Percentiles rank a stretch among this genome's conserved stretches.
phyloP scores from a whole-genome alignment of 2,113 vertebrate species.

The Collichthys lucidus region DNA sequence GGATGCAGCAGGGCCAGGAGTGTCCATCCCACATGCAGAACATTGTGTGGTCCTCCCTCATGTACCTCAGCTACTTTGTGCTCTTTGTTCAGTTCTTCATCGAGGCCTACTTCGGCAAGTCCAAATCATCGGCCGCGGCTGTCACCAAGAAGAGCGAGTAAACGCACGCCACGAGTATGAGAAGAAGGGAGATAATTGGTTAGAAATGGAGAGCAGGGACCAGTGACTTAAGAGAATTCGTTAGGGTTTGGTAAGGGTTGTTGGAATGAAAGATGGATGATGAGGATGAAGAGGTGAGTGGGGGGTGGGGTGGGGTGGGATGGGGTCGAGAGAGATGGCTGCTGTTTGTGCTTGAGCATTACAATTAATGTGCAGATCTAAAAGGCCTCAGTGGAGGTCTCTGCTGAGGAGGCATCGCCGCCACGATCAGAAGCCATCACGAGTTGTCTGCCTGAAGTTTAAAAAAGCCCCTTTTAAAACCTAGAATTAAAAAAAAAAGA shows the following conservation, averaged over 20 bases:
- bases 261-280: conserved; percentile 38
- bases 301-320: conserved; percentile 2
- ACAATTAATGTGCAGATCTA: conserved; percentile 78
- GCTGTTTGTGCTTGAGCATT: conserved; percentile 72
- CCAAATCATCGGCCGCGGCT: conserved; percentile 75
- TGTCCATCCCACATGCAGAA: conserved; percentile 97
- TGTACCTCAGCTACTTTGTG: conserved; percentile 99
- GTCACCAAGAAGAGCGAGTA: conserved; percentile 78
- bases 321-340: conserved; percentile 26
- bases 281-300: conserved; percentile 13
- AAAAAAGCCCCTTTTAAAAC: conserved; percentile 58
- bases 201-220: conserved; percentile 82
- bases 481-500: conserved; percentile 49
- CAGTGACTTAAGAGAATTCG: conserved; percentile 45
- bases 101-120: conserved; percentile 94
- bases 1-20: conserved; percentile 97
- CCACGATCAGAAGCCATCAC: conserved; percentile 72
- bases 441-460: conserved; percentile 67
- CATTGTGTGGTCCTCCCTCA: conserved; percentile 98
- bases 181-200: conserved; percentile 68
- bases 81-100: conserved; percentile 99
- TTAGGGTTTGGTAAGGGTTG: conserved; percentile 3
- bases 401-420: conserved; percentile 58
- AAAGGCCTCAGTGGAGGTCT: conserved; percentile 58
- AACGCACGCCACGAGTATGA: conserved; percentile 67